A percentile compares a stretch with the other conserved stretches of the same genome.
Conservation (phyloP, 1,140 invertebrate species). For the Myzus persicae region DNA sequence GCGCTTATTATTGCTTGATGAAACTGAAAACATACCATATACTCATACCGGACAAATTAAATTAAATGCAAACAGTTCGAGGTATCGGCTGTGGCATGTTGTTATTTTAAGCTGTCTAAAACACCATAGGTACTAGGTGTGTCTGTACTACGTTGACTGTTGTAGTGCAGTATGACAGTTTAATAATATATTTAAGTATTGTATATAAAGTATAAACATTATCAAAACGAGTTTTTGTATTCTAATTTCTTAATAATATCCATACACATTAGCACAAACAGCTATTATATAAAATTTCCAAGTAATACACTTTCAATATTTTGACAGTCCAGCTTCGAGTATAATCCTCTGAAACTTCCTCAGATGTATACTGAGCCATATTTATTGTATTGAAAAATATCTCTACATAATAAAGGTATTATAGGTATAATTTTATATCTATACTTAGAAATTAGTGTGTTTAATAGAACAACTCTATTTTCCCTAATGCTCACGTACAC, state of each 20-base stretch:
- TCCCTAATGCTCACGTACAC: neutral
- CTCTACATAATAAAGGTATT: neutral
- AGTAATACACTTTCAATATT: conserved; percentile 25
- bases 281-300: neutral
- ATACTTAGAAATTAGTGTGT: neutral
- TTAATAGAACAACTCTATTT: neutral
- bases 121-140: conserved; percentile 22
- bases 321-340: neutral
- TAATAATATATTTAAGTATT: conserved; percentile 41
- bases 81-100: neutral
- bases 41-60: neutral
- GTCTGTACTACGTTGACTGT: neutral
- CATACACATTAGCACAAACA: neutral
- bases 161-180: conserved; percentile 6
- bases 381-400: neutral
- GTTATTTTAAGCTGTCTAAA: conserved; percentile 13
- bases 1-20: neutral
- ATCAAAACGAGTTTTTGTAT: conserved; percentile 40
- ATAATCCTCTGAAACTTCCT: neutral
- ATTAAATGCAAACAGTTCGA: conserved; percentile 31
- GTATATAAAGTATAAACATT: neutral
- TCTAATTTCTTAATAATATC: conserved; percentile 36
- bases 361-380: neutral
- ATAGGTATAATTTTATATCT: neutral
- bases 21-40: neutral